These are phyloP conservation scores for Drosophila helvetica DNA, from an alignment of 2,888 invertebrate genomes.

Conservation along the genomic window DNA sequence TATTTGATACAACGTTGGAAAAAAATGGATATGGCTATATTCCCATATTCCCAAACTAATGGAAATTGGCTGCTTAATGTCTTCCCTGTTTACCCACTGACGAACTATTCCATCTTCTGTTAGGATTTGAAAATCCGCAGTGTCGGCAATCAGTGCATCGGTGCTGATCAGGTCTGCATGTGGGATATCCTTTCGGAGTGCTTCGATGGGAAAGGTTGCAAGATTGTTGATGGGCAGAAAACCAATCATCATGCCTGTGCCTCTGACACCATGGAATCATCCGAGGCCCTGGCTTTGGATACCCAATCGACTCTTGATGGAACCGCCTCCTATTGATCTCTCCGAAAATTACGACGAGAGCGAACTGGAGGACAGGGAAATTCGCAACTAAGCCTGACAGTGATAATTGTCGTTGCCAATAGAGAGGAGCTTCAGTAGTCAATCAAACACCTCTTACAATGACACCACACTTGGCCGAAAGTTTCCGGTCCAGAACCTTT, in stretches of 20 bases:
- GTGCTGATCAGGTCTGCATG: constrained; percentile 41
- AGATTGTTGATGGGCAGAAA: too few species aligned
- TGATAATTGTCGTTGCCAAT: background rate
- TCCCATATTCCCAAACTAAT: too few species aligned
- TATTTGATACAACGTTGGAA: too few species aligned
- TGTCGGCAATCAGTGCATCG: too few species aligned
- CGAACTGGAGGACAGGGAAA: constrained; percentile 54
- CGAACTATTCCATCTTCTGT: constrained; percentile 38
- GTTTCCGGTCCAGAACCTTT: constrained; percentile 32
- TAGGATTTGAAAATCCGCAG: too few species aligned
- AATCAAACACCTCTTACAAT: constrained; percentile 38
- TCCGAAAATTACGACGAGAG: background rate
- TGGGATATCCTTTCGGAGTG: constrained; percentile 65
- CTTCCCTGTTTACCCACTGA: constrained; percentile 11
- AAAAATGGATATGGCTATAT: too few species aligned
- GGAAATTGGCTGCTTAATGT: background rate
- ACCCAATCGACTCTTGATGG: background rate
- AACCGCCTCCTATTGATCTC: background rate
- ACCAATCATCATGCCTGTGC: too few species aligned
- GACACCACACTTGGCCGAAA: constrained; percentile 50
- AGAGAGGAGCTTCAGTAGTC: constrained; percentile 22
- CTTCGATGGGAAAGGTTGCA: constrained; percentile 26
- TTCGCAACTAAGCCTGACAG: constrained; percentile 22
- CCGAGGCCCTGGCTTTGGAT: background rate
- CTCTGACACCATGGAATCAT: background rate